Evolutionary conservation across 2,797 vertebrate genomes (phyloP), one percentile per base, ranked within the genome.

Genomic region (Poecilia gillii): DNA sequence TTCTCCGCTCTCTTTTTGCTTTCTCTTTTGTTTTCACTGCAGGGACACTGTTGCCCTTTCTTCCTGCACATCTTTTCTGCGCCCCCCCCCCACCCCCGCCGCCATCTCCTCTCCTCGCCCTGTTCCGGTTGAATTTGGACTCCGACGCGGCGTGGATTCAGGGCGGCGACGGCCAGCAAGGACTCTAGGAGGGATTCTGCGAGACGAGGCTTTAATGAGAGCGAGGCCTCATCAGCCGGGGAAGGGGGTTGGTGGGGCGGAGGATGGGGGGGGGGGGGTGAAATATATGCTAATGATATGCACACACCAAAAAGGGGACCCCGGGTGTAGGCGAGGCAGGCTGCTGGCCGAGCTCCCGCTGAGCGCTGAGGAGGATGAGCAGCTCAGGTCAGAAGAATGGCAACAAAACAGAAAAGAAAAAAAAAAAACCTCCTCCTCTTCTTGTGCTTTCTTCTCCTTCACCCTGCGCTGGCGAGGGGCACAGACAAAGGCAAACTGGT

Each of bases 241-340:
- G 0, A 47, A 16, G 49, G 53, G 53, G 53, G 1, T 28, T 28
- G 55, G 55, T 13, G 23, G n/a, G 55, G 55, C 1, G 28, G 57
- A 5, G 55, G 25, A 12, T 4, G 25, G n/a, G 6, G 93, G 96
- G 25, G 6, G 6, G 46, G 12, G 53, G 53, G 25, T 31, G 3
- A 97, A 97, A 98, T 97, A 95, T 96, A 99, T 99, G 98, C 96
- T 98, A 99, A 99, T 99, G 96, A 98, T 95, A 99, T 99, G 97
- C 97, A 96, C 96, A 97, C 97, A 96, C 96, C 97, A 97, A 97
- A 90, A 92, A 70, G 66, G 66, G 88, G 87, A 93, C 76, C 84
- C 87, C 83, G 92, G 92, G 84, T 64, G 59, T 85, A 88, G 89
- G 84, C 83, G 73, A 95, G 91, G 93, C 90, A 84, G 88, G 86